A percentile compares a stretch with the other conserved stretches of the same genome.
These are phyloP conservation scores for Dendrocopos noguchii DNA, from an alignment of 2,113 vertebrate genomes.

Conservation along the genomic window DNA sequence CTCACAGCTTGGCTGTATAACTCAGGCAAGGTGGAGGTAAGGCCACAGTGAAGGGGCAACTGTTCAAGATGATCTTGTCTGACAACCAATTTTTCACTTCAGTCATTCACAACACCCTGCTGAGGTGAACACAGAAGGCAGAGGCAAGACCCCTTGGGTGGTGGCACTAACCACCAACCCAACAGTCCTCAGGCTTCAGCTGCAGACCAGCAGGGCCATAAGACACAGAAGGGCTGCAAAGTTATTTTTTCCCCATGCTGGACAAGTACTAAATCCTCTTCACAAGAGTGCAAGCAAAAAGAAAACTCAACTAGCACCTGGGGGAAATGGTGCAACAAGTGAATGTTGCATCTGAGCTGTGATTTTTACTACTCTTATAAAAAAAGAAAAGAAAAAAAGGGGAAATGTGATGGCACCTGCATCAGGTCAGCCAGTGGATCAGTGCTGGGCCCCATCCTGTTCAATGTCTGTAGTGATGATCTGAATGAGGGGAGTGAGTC, in stretches of 20 bases:
- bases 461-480: too few relatives aligned
- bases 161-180: background rate
- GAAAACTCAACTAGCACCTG: background rate
- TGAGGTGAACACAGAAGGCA: background rate
- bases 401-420: fast-evolving
- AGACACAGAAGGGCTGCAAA: background rate
- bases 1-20: background rate
- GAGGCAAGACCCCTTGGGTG: background rate
- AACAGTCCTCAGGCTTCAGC: background rate
- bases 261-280: background rate
- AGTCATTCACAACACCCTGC: background rate
- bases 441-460: too few relatives aligned
- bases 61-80: background rate
- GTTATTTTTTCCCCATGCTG: background rate
- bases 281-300: background rate
- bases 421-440: background rate
- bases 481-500: too few relatives aligned
- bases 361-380: background rate
- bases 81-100: background rate
- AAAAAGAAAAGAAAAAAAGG: background rate
- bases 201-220: background rate
- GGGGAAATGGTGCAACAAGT: background rate
- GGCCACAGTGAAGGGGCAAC: background rate
- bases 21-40: background rate
- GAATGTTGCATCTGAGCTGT: background rate